phyloP scores from a whole-genome alignment of 2,797 vertebrate species.

The Pristis pectinata region DNA sequence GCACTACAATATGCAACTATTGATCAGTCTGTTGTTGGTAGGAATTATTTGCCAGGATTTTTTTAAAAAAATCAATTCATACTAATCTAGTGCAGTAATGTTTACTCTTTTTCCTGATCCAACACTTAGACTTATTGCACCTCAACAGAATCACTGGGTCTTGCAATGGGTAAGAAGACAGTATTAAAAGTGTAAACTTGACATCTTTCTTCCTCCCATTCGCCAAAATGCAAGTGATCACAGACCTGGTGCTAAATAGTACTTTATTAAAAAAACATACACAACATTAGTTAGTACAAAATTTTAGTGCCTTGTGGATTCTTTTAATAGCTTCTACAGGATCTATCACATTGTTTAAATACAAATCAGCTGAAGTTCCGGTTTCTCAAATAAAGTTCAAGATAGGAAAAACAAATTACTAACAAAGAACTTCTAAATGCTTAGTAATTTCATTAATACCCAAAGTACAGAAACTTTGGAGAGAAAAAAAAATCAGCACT shows the following conservation, averaged over 20 bases:
- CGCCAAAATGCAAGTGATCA: not conserved
- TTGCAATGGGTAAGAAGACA: not conserved
- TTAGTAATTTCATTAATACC: constrained; percentile 4
- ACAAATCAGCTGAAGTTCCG: not conserved
- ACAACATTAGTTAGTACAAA: not conserved
- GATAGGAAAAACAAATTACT: not conserved
- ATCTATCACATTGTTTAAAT: not conserved
- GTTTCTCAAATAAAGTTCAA: not conserved
- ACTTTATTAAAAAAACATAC: not conserved
- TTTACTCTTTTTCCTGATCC: not conserved
- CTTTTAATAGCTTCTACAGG: not conserved
- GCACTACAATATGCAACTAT: not conserved
- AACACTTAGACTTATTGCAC: not conserved
- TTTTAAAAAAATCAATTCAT: too few species aligned
- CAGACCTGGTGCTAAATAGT: not conserved
- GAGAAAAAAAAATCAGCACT: not conserved
- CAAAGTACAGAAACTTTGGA: not conserved
- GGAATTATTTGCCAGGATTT: not conserved
- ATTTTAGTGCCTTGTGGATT: not conserved
- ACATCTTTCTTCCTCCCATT: not conserved
- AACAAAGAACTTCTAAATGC: not conserved
- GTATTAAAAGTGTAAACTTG: not conserved
- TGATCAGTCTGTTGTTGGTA: not conserved
- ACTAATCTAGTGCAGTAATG: not conserved
- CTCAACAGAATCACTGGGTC: not conserved